Percentiles rank a stretch among this genome's conserved stretches.
Evolutionary conservation across 2,888 invertebrate species (phyloP).

Genomic region (Melanostoma scalare): DNA sequence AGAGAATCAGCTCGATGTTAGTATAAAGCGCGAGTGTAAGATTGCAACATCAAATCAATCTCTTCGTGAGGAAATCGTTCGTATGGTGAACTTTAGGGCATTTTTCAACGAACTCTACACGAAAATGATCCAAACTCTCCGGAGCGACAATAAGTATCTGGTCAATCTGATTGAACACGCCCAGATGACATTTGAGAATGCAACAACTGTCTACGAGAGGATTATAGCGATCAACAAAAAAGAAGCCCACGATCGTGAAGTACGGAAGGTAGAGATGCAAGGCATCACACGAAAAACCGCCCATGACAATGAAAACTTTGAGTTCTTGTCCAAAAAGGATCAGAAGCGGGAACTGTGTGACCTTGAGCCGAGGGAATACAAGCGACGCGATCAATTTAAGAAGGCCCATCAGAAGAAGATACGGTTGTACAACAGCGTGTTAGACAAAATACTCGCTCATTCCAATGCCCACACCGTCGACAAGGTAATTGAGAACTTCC

Average conservation of each 20-base stretch:
- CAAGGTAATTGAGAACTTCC: conserved; percentile 79
- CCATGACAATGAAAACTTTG: conserved; percentile 77
- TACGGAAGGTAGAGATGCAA: conserved; percentile 79
- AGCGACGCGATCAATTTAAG: conserved; percentile 78
- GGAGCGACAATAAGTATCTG: conserved; percentile 80
- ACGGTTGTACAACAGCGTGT: conserved; percentile 78
- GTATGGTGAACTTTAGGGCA: conserved; percentile 78
- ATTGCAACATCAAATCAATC: conserved; percentile 78
- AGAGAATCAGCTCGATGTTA: conserved; percentile 80
- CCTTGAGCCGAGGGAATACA: conserved; percentile 80
- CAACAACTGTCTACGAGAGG: conserved; percentile 79
- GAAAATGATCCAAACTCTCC: conserved; percentile 79
- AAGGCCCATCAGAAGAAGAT: conserved; percentile 78
- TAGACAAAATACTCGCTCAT: conserved; percentile 79
- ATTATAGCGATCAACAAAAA: conserved; percentile 77
- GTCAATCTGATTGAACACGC: conserved; percentile 80
- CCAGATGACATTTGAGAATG: conserved; percentile 79
- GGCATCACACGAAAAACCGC: conserved; percentile 78
- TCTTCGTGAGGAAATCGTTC: conserved; percentile 77
- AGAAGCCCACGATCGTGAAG: conserved; percentile 77
- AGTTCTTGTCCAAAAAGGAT: conserved; percentile 78
- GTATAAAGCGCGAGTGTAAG: conserved; percentile 79
- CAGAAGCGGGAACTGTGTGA: conserved; percentile 76
- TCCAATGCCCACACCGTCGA: conserved; percentile 77
- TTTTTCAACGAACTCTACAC: conserved; percentile 80